Conservation (phyloP, 2,113 vertebrate genomes). For the Peromyscus maniculatus region DNA sequence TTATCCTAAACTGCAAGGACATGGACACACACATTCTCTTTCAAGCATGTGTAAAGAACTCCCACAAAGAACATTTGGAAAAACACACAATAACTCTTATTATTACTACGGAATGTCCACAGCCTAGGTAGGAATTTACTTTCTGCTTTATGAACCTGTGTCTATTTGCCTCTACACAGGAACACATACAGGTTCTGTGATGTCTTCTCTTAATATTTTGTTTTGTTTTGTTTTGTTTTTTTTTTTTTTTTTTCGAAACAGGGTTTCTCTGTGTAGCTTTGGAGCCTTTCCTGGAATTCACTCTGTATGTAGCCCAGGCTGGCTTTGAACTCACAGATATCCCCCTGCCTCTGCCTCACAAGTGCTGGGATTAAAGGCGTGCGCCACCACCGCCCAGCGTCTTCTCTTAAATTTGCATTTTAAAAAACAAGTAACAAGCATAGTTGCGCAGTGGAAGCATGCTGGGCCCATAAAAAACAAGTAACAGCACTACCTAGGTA, state of each 20-base stretch:
- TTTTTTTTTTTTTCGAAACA: no score
- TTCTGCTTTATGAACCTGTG: background rate
- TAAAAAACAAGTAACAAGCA: background rate
- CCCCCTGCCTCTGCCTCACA: no score
- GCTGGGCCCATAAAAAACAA: no score
- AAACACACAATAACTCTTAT: constrained; percentile 14
- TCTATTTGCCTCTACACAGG: background rate
- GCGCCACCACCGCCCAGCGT: no score
- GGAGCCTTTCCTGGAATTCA: no score
- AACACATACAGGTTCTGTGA: background rate
- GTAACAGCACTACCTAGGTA: background rate
- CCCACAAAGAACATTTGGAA: constrained; percentile 3
- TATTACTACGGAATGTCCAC: background rate
- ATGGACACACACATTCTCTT: background rate
- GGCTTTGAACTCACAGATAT: no score
- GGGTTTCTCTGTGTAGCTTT: no score
- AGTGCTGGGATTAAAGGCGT: no score
- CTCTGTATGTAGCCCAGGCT: no score
- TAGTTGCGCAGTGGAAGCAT: no score
- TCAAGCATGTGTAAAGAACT: background rate
- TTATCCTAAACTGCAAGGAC: background rate
- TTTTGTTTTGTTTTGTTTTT: no score
- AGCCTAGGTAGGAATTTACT: background rate
- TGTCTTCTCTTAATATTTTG: background rate
- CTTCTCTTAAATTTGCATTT: background rate